phyloP scores from a whole-genome alignment of 2,888 invertebrate genomes.

The Ariolimax columbianus region DNA sequence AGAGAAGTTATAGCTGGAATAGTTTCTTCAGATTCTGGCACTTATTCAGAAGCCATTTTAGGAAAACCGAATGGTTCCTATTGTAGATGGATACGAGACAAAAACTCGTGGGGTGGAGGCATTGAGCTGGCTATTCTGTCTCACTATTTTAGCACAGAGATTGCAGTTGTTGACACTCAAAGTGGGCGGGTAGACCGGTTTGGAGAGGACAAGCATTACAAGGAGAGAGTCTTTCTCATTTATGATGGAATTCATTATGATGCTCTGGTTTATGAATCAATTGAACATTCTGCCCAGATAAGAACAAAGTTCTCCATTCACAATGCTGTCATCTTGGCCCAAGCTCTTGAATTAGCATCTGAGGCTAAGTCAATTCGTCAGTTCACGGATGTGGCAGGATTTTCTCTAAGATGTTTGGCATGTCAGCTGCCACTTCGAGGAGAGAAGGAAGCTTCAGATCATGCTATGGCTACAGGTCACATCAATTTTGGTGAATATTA shows the following conservation, averaged over 20 bases:
- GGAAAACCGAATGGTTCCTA: conserved; percentile 88
- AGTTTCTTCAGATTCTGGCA: conserved; percentile 87
- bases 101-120: conserved; percentile 93
- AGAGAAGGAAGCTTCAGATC: conserved; percentile 89
- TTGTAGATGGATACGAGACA: conserved; percentile 92
- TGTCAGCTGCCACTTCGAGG: conserved; percentile 89
- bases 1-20: conserved; percentile 91
- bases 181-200: conserved; percentile 90
- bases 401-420: conserved; percentile 89
- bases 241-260: conserved; percentile 99
- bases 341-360: conserved; percentile 90
- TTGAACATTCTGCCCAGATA: conserved; percentile 72
- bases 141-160: conserved; percentile 91
- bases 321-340: conserved; percentile 85
- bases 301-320: conserved; percentile 89
- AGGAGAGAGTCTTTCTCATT: conserved; percentile 89
- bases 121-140: conserved; percentile 94
- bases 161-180: conserved; percentile 94
- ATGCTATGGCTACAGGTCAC: conserved; percentile 91
- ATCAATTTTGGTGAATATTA: conserved; percentile 79
- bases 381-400: conserved; percentile 93
- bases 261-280: conserved; percentile 90
- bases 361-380: conserved; percentile 94
- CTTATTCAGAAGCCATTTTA: conserved; percentile 91
- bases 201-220: conserved; percentile 93